Base-by-base conservation (phyloP, 2,797 vertebrate species). In the Pelochelys cantorii region DNA sequence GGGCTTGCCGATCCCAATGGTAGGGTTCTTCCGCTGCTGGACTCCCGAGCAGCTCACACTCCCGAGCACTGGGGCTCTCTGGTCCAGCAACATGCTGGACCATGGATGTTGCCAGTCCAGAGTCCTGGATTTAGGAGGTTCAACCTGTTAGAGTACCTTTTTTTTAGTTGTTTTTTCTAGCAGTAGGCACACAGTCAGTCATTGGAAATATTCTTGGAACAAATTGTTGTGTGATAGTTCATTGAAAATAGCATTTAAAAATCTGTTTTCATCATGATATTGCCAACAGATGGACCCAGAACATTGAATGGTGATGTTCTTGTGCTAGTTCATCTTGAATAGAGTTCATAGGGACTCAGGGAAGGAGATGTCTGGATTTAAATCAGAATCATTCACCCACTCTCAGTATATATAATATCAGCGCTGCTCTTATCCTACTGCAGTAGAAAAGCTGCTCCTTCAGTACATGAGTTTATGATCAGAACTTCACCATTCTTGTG, bases 211-310 rank as follows among this genome's bases (percentile, higher is more conserved):
- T 97, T 97, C 95, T 96, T 97, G 97, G 96, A 96, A 97, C 97
- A 98, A 98, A 96, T 97, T 98, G 97, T 98, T 97, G 95, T 97
- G 97, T 97, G 96, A 97, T 97, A 96, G 85, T 95, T 98, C 95
- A 97, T 97, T 97, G 96, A 96, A 98, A 98, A 97, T 97, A 98
- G 94, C 94, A 96, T 95, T 97, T 97, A 68, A 90, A 97, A 97
- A 97, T 94, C 96, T 97, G 92, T 98, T 97, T 97, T 92, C 95
- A 81, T 97, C 92, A 93, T 97, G 95, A 92, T 97, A 96, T 96
- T 98, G 96, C 96, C 97, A 98, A 98, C 97, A 98, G 98, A 98
- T 98, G 98, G 98, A 97, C 96, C 89, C 96, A 97, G 98, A 97
- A 97, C 97, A 93, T 94, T 95, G 95, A 97, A 98, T 95, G 96